A percentile compares a stretch with the other conserved stretches of the same genome.
Evolutionary conservation across 2,113 vertebrate genomes (phyloP).

Genomic region (Solea solea): DNA sequence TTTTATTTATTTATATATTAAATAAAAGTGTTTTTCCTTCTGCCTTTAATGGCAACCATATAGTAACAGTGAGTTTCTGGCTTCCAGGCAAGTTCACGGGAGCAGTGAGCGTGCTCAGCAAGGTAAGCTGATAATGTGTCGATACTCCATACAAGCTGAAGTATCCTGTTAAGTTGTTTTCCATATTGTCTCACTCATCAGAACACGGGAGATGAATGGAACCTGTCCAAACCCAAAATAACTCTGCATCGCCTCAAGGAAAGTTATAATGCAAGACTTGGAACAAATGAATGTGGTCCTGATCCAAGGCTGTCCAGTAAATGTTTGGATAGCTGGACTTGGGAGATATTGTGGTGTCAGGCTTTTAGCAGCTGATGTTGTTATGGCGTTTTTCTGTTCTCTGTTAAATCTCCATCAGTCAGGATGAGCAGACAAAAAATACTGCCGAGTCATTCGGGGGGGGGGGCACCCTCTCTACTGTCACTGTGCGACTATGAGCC

Average conservation of each 20-base stretch:
- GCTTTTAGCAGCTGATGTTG: constrained; percentile 51
- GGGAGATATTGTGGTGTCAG: constrained; percentile 54
- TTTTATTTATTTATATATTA: not conserved
- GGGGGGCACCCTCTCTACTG: constrained; percentile 45
- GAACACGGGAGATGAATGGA: constrained; percentile 54
- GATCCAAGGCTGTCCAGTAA: constrained; percentile 51
- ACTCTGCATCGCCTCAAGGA: constrained; percentile 39
- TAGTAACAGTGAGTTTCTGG: too few relatives aligned
- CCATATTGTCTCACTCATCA: constrained; percentile 42
- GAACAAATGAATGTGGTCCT: constrained; percentile 48
- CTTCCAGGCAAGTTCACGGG: too few relatives aligned
- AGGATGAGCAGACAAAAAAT: constrained; percentile 60
- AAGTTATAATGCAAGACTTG: constrained; percentile 46
- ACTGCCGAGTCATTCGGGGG: constrained; percentile 41
- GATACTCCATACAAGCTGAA: not conserved
- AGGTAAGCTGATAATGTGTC: not conserved
- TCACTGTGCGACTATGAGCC: constrained; percentile 53
- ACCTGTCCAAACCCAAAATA: constrained; percentile 61
- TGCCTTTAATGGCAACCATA: not conserved
- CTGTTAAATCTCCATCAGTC: constrained; percentile 65
- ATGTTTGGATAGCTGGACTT: constrained; percentile 62
- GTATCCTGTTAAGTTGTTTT: constrained; percentile 14
- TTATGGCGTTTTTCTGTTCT: constrained; percentile 47
- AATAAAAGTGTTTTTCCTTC: not conserved
- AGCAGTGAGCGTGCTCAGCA: not conserved